Evolutionary conservation across 2,888 invertebrate genomes (phyloP), one percentile per base, ranked within the genome.

Genomic region (Lapara coniferarum): DNA sequence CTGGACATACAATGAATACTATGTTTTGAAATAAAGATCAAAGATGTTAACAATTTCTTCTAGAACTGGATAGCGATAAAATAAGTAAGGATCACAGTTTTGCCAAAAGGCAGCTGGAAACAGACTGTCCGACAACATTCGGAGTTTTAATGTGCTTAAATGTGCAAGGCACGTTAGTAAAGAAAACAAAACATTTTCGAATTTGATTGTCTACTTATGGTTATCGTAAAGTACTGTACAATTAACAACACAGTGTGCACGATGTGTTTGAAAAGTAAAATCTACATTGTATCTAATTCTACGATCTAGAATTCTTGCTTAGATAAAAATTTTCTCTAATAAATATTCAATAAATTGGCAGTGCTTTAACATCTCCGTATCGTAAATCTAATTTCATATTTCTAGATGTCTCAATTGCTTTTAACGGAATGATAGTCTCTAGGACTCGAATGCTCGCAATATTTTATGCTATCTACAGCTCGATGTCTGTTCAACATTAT

Each of bases 271-370:
- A 72, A 25, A 80, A 81, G 71, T 78, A 77, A 74, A 72, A 69
- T 71, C 74, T 78, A 75, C 51, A 70, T 59, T 59, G 69, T 72
- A 69, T 72, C 69, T 79, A 74, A 68, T 73, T 73, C 81, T 88
- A 87, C 30, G 71, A 72, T 70, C 77, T 81, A 85, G 76, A 78
- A 77, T 83, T 75, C 80, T 81, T 74, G 78, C 75, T 82, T 79
- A 77, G 68, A 69, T 74, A 75, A 71, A 78, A 70, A 76, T 79
- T 80, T 82, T 79, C 69, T 81, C 81, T 83, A 86, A 81, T 86
- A 82, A 81, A 79, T 83, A 85, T 83, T 19, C 75, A 85, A 81
- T 85, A 83, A 85, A 82, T 88, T 92, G 92, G 92, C 92, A 92
- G 92, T 92, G 92, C 88, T 90, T 85, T 86, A 83, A 87, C 82